These are phyloP conservation scores for Anastrepha obliqua DNA, from an alignment of 1,140 invertebrate species.

Conservation along the genomic window DNA sequence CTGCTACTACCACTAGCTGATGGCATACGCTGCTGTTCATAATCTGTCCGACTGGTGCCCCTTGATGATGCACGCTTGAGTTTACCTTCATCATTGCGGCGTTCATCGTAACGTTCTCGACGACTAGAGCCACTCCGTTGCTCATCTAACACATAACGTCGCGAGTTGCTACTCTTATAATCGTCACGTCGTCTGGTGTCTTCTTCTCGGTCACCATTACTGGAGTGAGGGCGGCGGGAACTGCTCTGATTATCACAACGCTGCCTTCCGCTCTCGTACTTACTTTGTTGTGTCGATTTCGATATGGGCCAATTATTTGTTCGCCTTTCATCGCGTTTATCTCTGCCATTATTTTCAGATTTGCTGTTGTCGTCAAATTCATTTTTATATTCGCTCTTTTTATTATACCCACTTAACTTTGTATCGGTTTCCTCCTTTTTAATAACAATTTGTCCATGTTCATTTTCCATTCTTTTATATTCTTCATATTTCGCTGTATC, in stretches of 20 bases:
- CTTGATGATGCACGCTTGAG: neutral
- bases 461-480: constrained; percentile 78
- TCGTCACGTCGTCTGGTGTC: neutral
- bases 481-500: constrained; percentile 82
- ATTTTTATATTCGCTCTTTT: neutral
- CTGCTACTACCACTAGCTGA: constrained; percentile 13
- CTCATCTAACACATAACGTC: neutral
- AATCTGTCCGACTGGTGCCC: neutral
- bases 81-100: neutral
- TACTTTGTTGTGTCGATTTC: neutral
- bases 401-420: neutral
- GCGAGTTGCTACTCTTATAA: neutral
- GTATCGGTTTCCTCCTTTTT: constrained; percentile 58
- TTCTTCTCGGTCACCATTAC: neutral
- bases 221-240: neutral
- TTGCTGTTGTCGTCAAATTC: neutral
- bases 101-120: neutral
- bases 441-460: constrained; percentile 68
- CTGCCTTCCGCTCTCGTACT: neutral
- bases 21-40: neutral
- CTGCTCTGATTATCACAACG: neutral
- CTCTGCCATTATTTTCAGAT: neutral
- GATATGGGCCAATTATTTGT: neutral
- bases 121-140: neutral
- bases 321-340: neutral